Conservation (phyloP, 2,113 vertebrate species). For the Lasiurus cinereus region DNA sequence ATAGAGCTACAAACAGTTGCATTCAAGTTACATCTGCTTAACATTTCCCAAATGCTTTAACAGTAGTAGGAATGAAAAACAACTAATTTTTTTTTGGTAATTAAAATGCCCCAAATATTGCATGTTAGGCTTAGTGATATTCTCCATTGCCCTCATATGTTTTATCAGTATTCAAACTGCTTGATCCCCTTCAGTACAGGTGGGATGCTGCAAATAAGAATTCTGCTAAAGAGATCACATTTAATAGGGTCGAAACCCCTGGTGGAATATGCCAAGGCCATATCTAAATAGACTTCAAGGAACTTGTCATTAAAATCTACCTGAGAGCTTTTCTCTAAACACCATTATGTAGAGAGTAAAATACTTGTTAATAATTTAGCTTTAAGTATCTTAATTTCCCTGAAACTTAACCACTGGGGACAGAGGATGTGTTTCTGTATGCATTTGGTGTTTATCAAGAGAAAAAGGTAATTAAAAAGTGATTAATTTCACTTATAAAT, state of each 20-base stretch:
- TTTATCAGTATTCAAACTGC: background rate
- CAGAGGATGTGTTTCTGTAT: background rate
- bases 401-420: background rate
- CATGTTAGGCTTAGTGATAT: background rate
- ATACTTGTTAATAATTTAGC: conserved; percentile 17
- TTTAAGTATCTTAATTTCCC: background rate
- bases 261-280: background rate
- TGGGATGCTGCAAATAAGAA: background rate
- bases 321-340: conserved; percentile 9
- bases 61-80: conserved; percentile 14
- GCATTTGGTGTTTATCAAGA: background rate
- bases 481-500: background rate
- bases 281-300: conserved; percentile 16
- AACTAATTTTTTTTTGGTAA: conserved; percentile 9
- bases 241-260: conserved; percentile 16
- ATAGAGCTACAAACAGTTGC: conserved; percentile 44
- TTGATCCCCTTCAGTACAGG: background rate
- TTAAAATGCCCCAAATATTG: conserved; percentile 59
- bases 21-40: conserved; percentile 48
- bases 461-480: conserved; percentile 16
- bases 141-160: conserved; percentile 24
- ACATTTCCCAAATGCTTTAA: conserved; percentile 63
- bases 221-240: conserved; percentile 26
- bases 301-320: conserved; percentile 48
- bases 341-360: background rate